These are phyloP conservation scores for Tipula unca DNA, from an alignment of 2,888 invertebrate species.

Conservation along the genomic window DNA sequence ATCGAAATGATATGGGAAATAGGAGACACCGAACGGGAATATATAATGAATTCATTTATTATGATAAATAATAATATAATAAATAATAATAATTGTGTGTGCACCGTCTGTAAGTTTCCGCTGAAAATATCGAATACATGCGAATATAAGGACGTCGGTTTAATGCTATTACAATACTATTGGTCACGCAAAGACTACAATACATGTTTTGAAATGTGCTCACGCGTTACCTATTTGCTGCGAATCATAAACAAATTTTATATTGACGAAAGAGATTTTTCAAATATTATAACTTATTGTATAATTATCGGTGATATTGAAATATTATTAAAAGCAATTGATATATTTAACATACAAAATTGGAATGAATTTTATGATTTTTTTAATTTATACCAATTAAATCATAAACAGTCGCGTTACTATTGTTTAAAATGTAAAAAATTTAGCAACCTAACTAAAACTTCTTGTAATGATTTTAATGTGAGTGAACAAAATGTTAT, in stretches of 20 bases:
- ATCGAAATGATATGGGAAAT: conserved; percentile 42
- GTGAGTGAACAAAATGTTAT: conserved; percentile 25
- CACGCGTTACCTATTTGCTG: conserved; percentile 37
- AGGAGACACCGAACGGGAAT: conserved; percentile 39
- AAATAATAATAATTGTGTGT: conserved; percentile 30
- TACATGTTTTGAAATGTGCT: conserved; percentile 38
- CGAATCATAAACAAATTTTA: conserved; percentile 40
- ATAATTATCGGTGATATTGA: conserved; percentile 38
- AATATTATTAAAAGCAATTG: conserved; percentile 36
- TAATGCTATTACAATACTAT: conserved; percentile 37
- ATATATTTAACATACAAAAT: conserved; percentile 31
- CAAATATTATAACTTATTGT: conserved; percentile 38
- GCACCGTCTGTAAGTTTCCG: conserved; percentile 39
- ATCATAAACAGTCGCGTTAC: background rate
- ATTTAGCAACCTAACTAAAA: background rate
- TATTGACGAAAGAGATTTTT: conserved; percentile 36
- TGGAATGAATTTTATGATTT: conserved; percentile 41
- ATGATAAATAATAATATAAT: conserved; percentile 30
- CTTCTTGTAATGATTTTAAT: conserved; percentile 36
- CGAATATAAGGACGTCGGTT: conserved; percentile 37
- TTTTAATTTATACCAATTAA: conserved; percentile 24
- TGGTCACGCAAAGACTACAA: conserved; percentile 42
- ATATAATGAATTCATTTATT: conserved; percentile 37
- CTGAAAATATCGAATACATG: conserved; percentile 38
- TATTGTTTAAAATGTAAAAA: conserved; percentile 18